A percentile compares a stretch with the other conserved stretches of the same genome.
phyloP scores from a whole-genome alignment of 1,140 invertebrate species.

The Zaprionus capensis region DNA sequence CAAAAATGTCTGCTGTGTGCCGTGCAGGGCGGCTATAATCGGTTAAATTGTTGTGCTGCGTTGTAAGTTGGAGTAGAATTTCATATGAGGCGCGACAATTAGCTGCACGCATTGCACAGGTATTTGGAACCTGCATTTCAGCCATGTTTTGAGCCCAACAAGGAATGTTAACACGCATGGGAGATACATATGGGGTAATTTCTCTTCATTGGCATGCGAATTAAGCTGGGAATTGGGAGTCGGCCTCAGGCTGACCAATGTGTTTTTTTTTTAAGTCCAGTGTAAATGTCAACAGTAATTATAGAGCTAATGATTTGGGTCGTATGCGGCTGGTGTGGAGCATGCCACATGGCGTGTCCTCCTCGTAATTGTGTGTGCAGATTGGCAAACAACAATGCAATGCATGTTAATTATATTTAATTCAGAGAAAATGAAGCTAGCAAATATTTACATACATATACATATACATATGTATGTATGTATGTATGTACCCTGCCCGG shows the following conservation, averaged over 20 bases:
- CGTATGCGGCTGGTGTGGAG: slow-evolving; percentile 5
- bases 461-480: background rate
- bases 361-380: slow-evolving; percentile 15
- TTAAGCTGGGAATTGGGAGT: slow-evolving; percentile 55
- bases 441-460: slow-evolving; percentile 65
- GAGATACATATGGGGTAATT: slow-evolving; percentile 45
- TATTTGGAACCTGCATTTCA: background rate
- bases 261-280: slow-evolving; percentile 30
- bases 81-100: slow-evolving; percentile 46
- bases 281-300: slow-evolving; percentile 78
- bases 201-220: slow-evolving; percentile 72
- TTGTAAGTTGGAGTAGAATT: slow-evolving; percentile 4
- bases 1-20: background rate
- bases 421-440: slow-evolving; percentile 81
- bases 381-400: slow-evolving; percentile 72
- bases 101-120: slow-evolving; percentile 58
- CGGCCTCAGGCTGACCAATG: slow-evolving; percentile 1
- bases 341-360: slow-evolving; percentile 44
- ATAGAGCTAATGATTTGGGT: slow-evolving; percentile 60
- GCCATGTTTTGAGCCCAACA: background rate
- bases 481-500: background rate
- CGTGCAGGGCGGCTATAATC: background rate
- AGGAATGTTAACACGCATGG: background rate
- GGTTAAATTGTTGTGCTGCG: background rate
- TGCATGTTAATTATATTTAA: slow-evolving; percentile 82